These are phyloP conservation scores for Jordanella pulchra DNA, from an alignment of 2,797 vertebrate genomes.

Conservation along the genomic window DNA sequence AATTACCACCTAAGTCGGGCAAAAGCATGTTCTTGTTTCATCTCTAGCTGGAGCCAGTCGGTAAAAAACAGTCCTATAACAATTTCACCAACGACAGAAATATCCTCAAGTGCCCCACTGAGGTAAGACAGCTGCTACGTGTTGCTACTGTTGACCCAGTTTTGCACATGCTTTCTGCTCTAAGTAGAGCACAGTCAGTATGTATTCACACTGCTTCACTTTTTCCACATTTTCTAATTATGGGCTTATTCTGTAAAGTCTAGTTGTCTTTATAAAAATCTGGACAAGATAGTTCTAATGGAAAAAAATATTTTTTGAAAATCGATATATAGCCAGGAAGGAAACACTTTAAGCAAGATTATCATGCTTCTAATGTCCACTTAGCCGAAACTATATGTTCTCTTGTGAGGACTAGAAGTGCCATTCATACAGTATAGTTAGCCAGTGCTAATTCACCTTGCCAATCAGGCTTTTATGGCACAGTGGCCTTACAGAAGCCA, in stretches of 20 bases:
- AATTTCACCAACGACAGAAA: slow-evolving; percentile 83
- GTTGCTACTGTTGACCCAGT: slow-evolving; percentile 3
- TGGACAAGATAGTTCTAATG: neutral
- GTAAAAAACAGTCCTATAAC: slow-evolving; percentile 86
- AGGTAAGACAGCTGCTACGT: slow-evolving; percentile 64
- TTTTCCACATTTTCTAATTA: neutral
- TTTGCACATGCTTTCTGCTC: neutral
- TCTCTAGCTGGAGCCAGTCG: slow-evolving; percentile 88
- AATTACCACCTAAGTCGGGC: slow-evolving; percentile 15
- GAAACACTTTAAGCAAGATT: neutral
- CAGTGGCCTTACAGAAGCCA: neutral
- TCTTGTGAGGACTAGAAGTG: neutral
- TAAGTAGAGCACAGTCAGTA: neutral
- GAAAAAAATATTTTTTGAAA: neutral
- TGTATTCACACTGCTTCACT: neutral
- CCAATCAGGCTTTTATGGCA: neutral
- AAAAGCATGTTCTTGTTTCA: slow-evolving; percentile 31
- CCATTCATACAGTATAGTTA: neutral
- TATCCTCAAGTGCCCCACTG: slow-evolving; percentile 87
- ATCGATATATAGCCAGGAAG: neutral
- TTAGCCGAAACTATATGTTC: neutral
- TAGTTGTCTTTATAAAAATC: neutral
- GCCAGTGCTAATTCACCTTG: neutral
- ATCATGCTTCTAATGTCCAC: neutral
- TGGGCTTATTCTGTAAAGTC: neutral